A percentile compares a stretch with the other conserved stretches of the same genome.
Evolutionary conservation across 1,140 invertebrate species (phyloP).

Genomic region (Zaprionus inermis): DNA sequence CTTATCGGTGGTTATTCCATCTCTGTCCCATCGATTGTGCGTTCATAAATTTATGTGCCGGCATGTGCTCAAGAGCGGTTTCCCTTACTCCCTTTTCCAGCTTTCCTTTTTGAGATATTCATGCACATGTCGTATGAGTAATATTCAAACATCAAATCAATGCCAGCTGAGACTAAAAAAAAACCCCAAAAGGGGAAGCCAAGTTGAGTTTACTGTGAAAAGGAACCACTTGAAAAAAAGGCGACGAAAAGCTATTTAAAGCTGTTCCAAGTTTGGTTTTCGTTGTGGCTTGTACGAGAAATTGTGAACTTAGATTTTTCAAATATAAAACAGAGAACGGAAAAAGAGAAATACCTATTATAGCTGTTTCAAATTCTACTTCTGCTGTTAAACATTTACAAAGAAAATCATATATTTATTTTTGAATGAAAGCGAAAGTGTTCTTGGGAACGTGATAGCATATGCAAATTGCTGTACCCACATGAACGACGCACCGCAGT

Average conservation of each 20-base stretch:
- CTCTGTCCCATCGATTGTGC: conserved; percentile 27
- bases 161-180: conserved; percentile 41
- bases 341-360: too few species aligned
- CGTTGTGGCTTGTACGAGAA: not conserved
- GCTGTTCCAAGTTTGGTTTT: not conserved
- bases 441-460: not conserved
- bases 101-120: conserved; percentile 33
- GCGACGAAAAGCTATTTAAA: not conserved
- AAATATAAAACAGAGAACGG: not conserved
- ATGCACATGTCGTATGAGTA: conserved; percentile 44
- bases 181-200: conserved; percentile 22
- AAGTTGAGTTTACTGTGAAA: conserved; percentile 5
- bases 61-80: conserved; percentile 12
- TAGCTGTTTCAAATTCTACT: too few species aligned
- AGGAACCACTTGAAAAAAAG: not conserved
- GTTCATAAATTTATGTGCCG: conserved; percentile 36
- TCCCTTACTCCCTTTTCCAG: too few species aligned
- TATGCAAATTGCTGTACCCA: conserved; percentile 32
- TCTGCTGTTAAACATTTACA: too few species aligned
- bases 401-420: too few species aligned
- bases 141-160: conserved; percentile 47
- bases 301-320: not conserved
- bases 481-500: conserved; percentile 24
- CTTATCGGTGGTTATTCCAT: conserved; percentile 23
- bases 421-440: not conserved